A percentile compares a stretch with the other conserved stretches of the same genome.
Conservation (phyloP, 2,888 invertebrate genomes). For the Malthinus flaveolus region DNA sequence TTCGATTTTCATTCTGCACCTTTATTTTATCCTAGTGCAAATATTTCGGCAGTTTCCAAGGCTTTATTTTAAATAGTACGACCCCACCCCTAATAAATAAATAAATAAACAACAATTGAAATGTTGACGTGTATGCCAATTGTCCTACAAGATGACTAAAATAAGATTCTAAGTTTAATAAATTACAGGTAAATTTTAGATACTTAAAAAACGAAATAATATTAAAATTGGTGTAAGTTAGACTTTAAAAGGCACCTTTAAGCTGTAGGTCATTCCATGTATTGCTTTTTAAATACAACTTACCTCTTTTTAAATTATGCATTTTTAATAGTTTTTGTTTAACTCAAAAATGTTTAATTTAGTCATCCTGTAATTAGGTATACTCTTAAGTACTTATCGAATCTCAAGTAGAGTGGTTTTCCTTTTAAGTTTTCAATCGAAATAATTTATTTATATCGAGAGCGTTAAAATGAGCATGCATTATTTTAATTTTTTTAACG, state of each 20-base stretch:
- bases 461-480: not conserved
- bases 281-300: not conserved
- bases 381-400: not conserved
- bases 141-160: slow-evolving; percentile 35
- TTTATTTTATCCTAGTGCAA: too few species aligned
- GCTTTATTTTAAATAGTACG: too few species aligned
- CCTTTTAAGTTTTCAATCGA: not conserved
- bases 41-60: too few species aligned
- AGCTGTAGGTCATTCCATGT: not conserved
- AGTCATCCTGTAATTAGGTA: not conserved
- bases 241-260: slow-evolving; percentile 1
- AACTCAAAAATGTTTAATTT: not conserved
- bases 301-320: not conserved
- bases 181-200: not conserved
- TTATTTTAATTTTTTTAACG: too few species aligned
- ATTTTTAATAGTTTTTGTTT: not conserved
- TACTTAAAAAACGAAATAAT: not conserved
- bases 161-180: slow-evolving; percentile 15
- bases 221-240: slow-evolving; percentile 1
- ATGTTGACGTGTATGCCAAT: not conserved
- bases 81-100: not conserved
- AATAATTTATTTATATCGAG: not conserved
- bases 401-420: not conserved
- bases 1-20: too few species aligned
- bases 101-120: not conserved